phyloP scores from a whole-genome alignment of 2,888 invertebrate species.

The Synanthedon myopaeformis region DNA sequence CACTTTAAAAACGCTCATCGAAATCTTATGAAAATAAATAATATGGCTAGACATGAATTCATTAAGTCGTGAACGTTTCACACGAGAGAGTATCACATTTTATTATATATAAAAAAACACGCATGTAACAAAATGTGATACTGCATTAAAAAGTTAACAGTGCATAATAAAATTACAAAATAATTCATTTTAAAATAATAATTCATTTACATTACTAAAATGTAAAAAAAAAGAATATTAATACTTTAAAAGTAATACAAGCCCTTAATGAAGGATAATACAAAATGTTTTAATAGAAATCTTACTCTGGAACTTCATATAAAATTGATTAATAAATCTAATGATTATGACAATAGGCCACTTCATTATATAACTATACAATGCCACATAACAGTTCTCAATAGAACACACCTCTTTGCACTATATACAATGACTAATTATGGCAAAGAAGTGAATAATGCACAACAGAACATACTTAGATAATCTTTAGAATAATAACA shows the following conservation, averaged over 20 bases:
- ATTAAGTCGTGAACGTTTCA: not conserved
- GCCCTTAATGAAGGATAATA: conserved; percentile 37
- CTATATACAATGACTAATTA: conserved; percentile 61
- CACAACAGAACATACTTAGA: conserved; percentile 45
- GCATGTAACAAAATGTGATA: not conserved
- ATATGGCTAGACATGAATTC: not conserved
- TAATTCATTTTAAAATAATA: conserved; percentile 14
- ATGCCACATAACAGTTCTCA: conserved; percentile 46
- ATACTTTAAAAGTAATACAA: conserved; percentile 63
- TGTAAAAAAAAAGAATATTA: conserved; percentile 29
- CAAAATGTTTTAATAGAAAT: conserved; percentile 47
- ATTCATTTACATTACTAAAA: conserved; percentile 26
- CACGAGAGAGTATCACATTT: too few relatives aligned
- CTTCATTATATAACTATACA: conserved; percentile 37
- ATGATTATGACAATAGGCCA: conserved; percentile 55
- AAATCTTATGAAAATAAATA: conserved; percentile 1
- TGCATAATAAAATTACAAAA: conserved; percentile 4
- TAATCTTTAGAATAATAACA: not conserved
- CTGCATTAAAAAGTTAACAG: conserved; percentile 4
- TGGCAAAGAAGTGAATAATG: conserved; percentile 51
- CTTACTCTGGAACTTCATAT: conserved; percentile 49
- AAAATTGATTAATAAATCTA: conserved; percentile 40
- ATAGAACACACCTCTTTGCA: conserved; percentile 42
- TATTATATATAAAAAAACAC: too few relatives aligned
- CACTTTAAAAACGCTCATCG: not conserved